Evolutionary conservation across 2,113 vertebrate genomes (phyloP), one percentile per base, ranked within the genome.

Genomic region (Microcebus murinus): DNA sequence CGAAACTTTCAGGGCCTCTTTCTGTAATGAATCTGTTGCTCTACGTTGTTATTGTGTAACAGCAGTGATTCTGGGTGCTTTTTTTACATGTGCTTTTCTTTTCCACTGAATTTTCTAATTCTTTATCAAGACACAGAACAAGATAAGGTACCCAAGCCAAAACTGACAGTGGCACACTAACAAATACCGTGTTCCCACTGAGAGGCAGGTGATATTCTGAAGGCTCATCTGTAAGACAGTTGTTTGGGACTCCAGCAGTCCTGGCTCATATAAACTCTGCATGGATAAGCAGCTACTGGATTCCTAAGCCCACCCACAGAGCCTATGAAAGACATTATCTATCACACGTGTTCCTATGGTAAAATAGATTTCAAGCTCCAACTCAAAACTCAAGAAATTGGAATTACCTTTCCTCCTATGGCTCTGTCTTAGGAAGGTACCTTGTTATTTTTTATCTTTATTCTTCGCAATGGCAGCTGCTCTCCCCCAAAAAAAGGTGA

Each of bases 361-460:
- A 65, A 87, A 85, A 83, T 55, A 65, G 31, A 87, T 42, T 67
- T 84, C 55, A 73, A 52, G 42, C 70, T 87, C 25, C 23, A n/a
- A 90, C 67, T 92, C 90, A 94, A 36, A 87, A 87, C 29, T 71
- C 36, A 25, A 50, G 27, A 48, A n/a, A 29, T 18, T 74, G 65
- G 4, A 68, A 61, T 50, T 73, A 48, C 34, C 50, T 63, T 93
- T 63, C 85, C 29, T 73, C 17, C 14, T n/a, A 8, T 1, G 71
- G 39, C 23, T 65, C 21, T 29, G n/a, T 48, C 59, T 71, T 57
- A 48, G 68, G 59, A 68, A 68, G 11, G n/a, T 8, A 25, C 77
- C 8, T 57, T 74, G 61, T 55, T 68, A 59, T 73, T 59, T 57
- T 52, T 50, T n/a, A 3, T 21, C 9, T 20, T 45, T 55, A 55